phyloP scores from a whole-genome alignment of 2,888 invertebrate genomes.

The Idaea aversata region DNA sequence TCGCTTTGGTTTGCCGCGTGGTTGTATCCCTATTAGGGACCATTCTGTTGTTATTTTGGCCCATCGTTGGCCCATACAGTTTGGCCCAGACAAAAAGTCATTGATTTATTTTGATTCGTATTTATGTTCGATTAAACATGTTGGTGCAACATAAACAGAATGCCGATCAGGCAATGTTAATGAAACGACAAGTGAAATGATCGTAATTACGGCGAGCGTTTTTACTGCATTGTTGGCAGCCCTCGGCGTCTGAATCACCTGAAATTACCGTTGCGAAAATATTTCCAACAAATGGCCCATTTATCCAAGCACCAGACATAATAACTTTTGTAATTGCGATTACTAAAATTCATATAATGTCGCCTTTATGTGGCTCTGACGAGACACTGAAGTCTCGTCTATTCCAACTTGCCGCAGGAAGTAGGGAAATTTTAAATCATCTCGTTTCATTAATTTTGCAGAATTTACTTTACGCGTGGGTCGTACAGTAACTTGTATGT shows the following conservation, averaged over 20 bases:
- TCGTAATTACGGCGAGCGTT: constrained; percentile 71
- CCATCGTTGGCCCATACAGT: no score
- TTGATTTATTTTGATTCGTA: neutral
- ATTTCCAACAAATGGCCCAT: constrained; percentile 73
- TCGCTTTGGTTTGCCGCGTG: no score
- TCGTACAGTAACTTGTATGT: neutral
- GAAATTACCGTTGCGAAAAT: constrained; percentile 71
- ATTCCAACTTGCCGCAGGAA: neutral
- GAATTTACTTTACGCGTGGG: neutral
- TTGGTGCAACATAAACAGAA: constrained; percentile 33
- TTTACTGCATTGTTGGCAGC: constrained; percentile 71
- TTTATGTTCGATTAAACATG: neutral
- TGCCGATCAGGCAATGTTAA: constrained; percentile 66
- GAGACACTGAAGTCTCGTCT: neutral
- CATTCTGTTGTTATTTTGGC: no score
- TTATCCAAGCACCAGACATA: constrained; percentile 66
- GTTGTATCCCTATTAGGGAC: no score
- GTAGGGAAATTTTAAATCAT: neutral
- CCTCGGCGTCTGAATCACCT: constrained; percentile 68
- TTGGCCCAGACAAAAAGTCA: neutral
- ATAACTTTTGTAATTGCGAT: constrained; percentile 71
- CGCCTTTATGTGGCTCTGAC: constrained; percentile 12
- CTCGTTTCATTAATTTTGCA: neutral
- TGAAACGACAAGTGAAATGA: constrained; percentile 73
- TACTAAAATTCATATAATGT: constrained; percentile 45